phyloP scores from a whole-genome alignment of 2,888 invertebrate genomes.

The Pandemis cinnamomeana region DNA sequence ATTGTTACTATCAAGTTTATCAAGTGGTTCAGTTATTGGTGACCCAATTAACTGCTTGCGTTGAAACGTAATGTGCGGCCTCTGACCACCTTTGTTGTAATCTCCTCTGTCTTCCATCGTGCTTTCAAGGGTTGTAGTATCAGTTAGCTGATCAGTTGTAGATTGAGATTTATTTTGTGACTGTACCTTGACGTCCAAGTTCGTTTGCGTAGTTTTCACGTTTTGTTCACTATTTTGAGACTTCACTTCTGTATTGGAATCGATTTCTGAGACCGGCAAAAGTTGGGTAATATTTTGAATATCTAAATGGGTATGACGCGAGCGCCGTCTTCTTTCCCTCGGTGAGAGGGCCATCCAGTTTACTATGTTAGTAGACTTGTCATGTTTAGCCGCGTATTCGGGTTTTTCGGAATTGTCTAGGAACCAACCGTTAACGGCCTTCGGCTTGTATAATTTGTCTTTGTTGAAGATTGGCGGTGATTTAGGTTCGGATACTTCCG shows the following conservation, averaged over 20 bases:
- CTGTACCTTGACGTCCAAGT: not conserved
- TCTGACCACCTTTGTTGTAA: constrained; percentile 42
- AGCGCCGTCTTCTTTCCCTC: constrained; percentile 58
- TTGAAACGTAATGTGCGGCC: constrained; percentile 47
- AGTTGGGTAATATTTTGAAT: constrained; percentile 15
- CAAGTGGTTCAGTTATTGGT: constrained; percentile 54
- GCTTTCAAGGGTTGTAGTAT: not conserved
- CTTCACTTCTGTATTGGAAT: constrained; percentile 9
- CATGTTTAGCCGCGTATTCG: constrained; percentile 39
- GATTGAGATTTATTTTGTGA: constrained; percentile 3
- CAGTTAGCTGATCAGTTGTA: not conserved
- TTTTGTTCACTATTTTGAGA: not conserved
- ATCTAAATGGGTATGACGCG: constrained; percentile 1
- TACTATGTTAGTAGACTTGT: constrained; percentile 52
- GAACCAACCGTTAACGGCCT: constrained; percentile 61
- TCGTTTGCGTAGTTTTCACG: not conserved
- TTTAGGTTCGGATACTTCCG: constrained; percentile 67
- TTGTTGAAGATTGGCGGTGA: constrained; percentile 47
- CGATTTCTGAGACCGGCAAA: constrained; percentile 36
- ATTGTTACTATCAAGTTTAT: constrained; percentile 52
- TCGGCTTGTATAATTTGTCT: constrained; percentile 47
- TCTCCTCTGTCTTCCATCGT: constrained; percentile 44
- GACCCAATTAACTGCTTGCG: constrained; percentile 38
- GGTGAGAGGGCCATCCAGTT: constrained; percentile 68
- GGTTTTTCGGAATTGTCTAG: constrained; percentile 44